Percentiles rank a stretch among this genome's conserved stretches.
Conservation (phyloP, 2,888 invertebrate species). For the Drosophila ustulata region DNA sequence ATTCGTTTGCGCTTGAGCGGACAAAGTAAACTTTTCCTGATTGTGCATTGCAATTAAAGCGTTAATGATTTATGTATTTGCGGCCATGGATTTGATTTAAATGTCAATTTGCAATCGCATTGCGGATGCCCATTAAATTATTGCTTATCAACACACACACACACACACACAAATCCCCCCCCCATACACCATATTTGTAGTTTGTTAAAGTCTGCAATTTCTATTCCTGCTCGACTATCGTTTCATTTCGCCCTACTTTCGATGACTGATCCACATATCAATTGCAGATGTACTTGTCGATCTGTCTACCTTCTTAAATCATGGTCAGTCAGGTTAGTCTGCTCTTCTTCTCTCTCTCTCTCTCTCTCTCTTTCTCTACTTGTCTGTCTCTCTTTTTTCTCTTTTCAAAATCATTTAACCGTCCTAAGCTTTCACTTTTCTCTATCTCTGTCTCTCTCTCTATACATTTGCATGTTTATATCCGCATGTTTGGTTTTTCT, state of each 20-base stretch:
- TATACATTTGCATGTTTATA: constrained; percentile 58
- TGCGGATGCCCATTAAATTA: constrained; percentile 33
- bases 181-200: neutral
- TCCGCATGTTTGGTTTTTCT: constrained; percentile 56
- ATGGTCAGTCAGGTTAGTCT: constrained; percentile 85
- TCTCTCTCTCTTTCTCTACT: constrained; percentile 18
- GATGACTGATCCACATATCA: constrained; percentile 70
- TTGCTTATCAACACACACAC: constrained; percentile 6
- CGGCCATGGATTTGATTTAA: constrained; percentile 69
- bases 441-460: constrained; percentile 9
- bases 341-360: constrained; percentile 36
- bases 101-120: constrained; percentile 41
- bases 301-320: constrained; percentile 85
- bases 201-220: neutral
- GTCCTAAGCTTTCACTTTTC: constrained; percentile 21
- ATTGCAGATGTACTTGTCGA: constrained; percentile 85
- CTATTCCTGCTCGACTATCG: constrained; percentile 37
- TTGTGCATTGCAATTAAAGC: constrained; percentile 72
- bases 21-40: constrained; percentile 64
- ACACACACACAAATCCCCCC: neutral
- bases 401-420: neutral
- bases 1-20: constrained; percentile 31
- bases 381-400: constrained; percentile 2
- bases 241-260: constrained; percentile 46
- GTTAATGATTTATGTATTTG: constrained; percentile 77